Evolutionary conservation across 2,113 vertebrate species (phyloP).

Genomic region (Macrotus californicus): DNA sequence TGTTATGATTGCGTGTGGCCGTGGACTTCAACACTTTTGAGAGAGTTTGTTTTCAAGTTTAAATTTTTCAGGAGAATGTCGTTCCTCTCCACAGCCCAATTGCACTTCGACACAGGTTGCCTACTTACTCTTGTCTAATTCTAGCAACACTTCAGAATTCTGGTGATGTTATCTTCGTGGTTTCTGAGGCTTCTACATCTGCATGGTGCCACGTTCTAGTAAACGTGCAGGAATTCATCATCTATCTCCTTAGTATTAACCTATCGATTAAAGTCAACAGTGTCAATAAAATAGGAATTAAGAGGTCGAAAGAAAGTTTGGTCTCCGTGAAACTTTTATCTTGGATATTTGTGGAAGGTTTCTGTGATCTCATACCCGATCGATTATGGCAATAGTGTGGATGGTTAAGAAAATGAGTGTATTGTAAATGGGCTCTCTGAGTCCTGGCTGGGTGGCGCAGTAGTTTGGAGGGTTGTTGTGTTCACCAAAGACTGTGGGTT

Average conservation of each 20-base stretch:
- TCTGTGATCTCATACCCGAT: background rate
- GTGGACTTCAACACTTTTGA: background rate
- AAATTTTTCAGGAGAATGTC: background rate
- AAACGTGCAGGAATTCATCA: background rate
- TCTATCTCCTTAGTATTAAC: background rate
- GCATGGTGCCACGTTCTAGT: background rate
- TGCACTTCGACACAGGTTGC: background rate
- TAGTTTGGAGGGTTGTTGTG: too few relatives aligned
- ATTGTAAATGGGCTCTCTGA: background rate
- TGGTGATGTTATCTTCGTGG: accelerated
- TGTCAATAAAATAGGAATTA: background rate
- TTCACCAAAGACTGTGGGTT: too few relatives aligned
- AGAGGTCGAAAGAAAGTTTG: background rate
- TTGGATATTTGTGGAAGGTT: background rate
- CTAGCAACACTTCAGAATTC: background rate
- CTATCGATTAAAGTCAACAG: background rate
- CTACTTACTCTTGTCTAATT: too few relatives aligned
- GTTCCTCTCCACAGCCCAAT: background rate
- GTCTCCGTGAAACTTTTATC: too few relatives aligned
- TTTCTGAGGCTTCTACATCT: background rate
- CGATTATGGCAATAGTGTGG: background rate
- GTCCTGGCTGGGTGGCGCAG: too few relatives aligned
- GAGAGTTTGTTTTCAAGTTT: background rate
- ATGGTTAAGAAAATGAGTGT: background rate
- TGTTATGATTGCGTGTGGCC: background rate